Evolutionary conservation across 2,113 vertebrate genomes (phyloP).

Genomic region (Spermophilus dauricus): DNA sequence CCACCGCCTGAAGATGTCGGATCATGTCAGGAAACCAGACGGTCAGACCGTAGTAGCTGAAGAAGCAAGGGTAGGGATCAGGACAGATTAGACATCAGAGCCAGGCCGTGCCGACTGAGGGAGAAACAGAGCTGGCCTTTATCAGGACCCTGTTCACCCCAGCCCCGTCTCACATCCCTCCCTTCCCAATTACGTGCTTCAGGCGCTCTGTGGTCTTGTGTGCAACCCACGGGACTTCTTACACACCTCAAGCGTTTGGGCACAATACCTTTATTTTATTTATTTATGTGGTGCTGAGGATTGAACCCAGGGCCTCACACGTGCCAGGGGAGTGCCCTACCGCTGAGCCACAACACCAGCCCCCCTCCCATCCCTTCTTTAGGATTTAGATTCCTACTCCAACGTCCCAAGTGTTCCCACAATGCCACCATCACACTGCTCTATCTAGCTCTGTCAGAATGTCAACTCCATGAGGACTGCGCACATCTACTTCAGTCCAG

Average conservation of each 20-base stretch:
- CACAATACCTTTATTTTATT: no score
- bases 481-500: background rate
- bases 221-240: background rate
- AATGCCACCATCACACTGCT: no score
- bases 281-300: no score
- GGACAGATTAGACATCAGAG: background rate
- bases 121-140: background rate
- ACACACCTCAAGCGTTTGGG: background rate
- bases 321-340: no score
- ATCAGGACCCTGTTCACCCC: background rate
- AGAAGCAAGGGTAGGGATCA: background rate
- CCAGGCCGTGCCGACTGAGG: background rate
- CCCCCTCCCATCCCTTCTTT: background rate
- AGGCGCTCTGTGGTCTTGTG: background rate
- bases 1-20: slow-evolving; percentile 96
- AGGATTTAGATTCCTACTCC: background rate
- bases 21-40: slow-evolving; percentile 99
- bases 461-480: background rate
- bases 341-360: no score
- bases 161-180: background rate
- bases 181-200: background rate
- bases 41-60: slow-evolving; percentile 97
- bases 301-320: no score
- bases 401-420: background rate
- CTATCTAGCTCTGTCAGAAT: background rate